Percentiles rank a stretch among this genome's conserved stretches.
These are phyloP conservation scores for Brachyistius frenatus DNA, from an alignment of 2,113 vertebrate species.

Conservation along the genomic window DNA sequence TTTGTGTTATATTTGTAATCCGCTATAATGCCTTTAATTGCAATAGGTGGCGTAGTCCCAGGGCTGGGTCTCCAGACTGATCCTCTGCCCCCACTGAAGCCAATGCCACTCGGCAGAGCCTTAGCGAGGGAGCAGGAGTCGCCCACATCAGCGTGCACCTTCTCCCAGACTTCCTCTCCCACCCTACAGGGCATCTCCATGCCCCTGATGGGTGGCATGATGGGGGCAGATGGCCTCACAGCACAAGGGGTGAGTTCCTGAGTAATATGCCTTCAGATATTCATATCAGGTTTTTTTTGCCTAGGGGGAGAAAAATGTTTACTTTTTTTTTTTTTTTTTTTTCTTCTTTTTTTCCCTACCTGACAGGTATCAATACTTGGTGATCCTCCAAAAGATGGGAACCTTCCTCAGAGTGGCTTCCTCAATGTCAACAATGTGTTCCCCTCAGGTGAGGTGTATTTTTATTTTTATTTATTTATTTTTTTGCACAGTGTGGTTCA, in stretches of 20 bases:
- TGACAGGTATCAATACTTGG: slow-evolving; percentile 87
- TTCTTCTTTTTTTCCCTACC: not conserved
- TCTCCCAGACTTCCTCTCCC: slow-evolving; percentile 81
- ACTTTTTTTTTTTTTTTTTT: not conserved
- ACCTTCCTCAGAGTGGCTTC: slow-evolving; percentile 85
- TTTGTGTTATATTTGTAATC: not conserved
- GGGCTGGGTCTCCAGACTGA: slow-evolving; percentile 84
- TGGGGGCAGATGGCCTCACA: slow-evolving; percentile 82
- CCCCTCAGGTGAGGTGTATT: slow-evolving; percentile 77
- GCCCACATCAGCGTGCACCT: slow-evolving; percentile 76
- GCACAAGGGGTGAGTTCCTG: slow-evolving; percentile 84
- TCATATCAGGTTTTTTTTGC: not conserved
- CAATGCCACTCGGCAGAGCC: slow-evolving; percentile 70
- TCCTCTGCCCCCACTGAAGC: slow-evolving; percentile 82
- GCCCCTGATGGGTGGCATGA: slow-evolving; percentile 83
- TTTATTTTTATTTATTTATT: slow-evolving; percentile 23
- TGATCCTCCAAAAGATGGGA: slow-evolving; percentile 89
- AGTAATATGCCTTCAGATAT: not conserved
- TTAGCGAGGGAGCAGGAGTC: slow-evolving; percentile 86
- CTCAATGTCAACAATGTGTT: slow-evolving; percentile 84
- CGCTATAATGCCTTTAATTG: not conserved
- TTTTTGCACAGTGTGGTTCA: not conserved
- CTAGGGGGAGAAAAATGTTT: no score
- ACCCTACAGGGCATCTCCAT: slow-evolving; percentile 83
- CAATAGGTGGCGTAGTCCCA: slow-evolving; percentile 67